Percentiles rank a stretch among this genome's conserved stretches.
Evolutionary conservation across 2,113 vertebrate species (phyloP).

Genomic region (Callionymus lyra): DNA sequence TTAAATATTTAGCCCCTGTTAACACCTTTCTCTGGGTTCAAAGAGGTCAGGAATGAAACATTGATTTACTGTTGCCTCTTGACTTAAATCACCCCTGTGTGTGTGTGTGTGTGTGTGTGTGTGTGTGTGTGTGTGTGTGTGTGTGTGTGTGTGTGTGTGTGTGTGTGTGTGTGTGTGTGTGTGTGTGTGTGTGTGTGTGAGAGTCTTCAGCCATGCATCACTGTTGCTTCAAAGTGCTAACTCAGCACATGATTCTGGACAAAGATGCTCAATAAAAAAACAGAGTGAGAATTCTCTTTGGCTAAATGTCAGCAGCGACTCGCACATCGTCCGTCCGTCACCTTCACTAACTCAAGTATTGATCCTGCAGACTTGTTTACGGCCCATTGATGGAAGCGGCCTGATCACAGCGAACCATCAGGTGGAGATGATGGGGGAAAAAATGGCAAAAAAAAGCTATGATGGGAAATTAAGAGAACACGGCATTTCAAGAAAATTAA

Average conservation of each 20-base stretch:
- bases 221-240: constrained; percentile 6
- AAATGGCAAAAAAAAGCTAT: too few relatives aligned
- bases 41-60: constrained; percentile 13
- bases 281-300: constrained; percentile 13
- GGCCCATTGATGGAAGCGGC: constrained; percentile 15
- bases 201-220: constrained; percentile 12
- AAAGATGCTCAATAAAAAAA: constrained; percentile 18
- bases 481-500: too few relatives aligned
- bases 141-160: too few relatives aligned
- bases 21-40: constrained; percentile 14
- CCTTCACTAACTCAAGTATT: constrained; percentile 21
- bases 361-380: constrained; percentile 22
- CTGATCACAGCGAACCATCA: background rate
- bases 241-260: constrained; percentile 20
- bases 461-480: too few relatives aligned
- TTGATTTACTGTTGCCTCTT: constrained; percentile 18
- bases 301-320: constrained; percentile 21
- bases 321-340: constrained; percentile 3
- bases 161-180: too few relatives aligned
- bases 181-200: too few relatives aligned
- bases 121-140: constrained; percentile 4
- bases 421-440: too few relatives aligned
- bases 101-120: constrained; percentile 7
- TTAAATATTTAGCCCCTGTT: background rate
- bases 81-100: constrained; percentile 10